These are phyloP conservation scores for Ostrea edulis DNA, from an alignment of 1,140 invertebrate genomes.

Conservation along the genomic window DNA sequence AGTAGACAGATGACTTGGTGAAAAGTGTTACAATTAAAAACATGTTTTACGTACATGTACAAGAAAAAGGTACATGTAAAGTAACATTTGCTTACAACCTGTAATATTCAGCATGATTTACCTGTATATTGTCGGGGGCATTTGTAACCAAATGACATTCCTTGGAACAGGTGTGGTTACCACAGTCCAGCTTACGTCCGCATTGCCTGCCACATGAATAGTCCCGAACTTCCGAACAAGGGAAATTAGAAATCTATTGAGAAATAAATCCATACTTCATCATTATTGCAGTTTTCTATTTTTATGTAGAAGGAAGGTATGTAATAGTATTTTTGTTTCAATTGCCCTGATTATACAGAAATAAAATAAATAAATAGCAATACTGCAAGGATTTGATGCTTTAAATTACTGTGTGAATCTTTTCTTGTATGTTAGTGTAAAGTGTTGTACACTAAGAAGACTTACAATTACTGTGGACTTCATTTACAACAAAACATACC, in stretches of 20 bases:
- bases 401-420: too few relatives aligned
- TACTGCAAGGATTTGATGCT: too few relatives aligned
- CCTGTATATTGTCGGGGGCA: constrained; percentile 63
- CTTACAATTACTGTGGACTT: too few relatives aligned
- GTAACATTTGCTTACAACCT: not conserved
- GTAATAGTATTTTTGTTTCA: too few relatives aligned
- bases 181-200: constrained; percentile 85
- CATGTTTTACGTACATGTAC: not conserved
- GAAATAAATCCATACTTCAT: not conserved
- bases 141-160: constrained; percentile 86
- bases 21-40: too few relatives aligned
- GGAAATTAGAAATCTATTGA: constrained; percentile 83
- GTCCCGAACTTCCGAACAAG: constrained; percentile 87
- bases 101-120: constrained; percentile 46
- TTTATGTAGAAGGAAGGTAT: too few relatives aligned
- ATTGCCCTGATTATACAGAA: too few relatives aligned
- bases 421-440: too few relatives aligned
- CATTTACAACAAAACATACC: too few relatives aligned
- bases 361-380: too few relatives aligned
- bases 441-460: too few relatives aligned
- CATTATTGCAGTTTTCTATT: too few relatives aligned
- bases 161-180: constrained; percentile 88
- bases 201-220: constrained; percentile 88
- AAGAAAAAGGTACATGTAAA: not conserved
- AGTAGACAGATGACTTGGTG: not conserved